These are phyloP conservation scores for Muscicapa striata DNA, from an alignment of 2,797 vertebrate genomes.

Conservation along the genomic window DNA sequence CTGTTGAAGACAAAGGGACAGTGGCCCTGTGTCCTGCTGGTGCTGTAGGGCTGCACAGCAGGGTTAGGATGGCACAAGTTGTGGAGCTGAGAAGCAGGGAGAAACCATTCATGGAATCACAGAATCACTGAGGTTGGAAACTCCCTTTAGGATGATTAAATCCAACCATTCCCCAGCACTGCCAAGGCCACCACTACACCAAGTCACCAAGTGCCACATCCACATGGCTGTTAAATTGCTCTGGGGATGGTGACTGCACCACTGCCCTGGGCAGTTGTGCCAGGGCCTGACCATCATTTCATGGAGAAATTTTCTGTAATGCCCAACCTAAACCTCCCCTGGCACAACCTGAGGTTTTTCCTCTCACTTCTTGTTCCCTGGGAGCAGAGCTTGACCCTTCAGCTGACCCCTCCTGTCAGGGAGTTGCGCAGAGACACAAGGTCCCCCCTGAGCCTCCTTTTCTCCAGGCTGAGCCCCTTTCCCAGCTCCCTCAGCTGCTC, in stretches of 20 bases:
- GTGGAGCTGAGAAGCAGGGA: background rate
- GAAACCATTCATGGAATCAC: background rate
- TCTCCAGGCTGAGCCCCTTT: background rate
- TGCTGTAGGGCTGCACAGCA: background rate
- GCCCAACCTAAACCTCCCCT: background rate
- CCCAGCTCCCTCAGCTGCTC: no score
- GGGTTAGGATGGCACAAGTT: background rate
- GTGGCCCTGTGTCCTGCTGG: background rate
- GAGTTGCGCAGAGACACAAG: background rate
- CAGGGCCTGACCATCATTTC: background rate
- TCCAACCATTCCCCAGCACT: background rate
- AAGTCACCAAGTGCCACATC: background rate
- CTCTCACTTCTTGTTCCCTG: background rate
- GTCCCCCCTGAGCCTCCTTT: background rate
- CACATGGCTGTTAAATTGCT: accelerated
- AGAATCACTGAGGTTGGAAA: background rate
- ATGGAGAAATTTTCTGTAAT: background rate
- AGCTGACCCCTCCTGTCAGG: background rate
- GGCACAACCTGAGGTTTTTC: background rate
- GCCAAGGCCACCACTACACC: background rate
- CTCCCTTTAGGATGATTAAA: background rate
- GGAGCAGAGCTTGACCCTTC: accelerated
- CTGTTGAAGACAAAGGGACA: background rate
- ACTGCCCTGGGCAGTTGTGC: background rate
- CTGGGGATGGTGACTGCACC: background rate